Evolutionary conservation across 2,113 vertebrate species (phyloP).

Genomic region (Muntiacus reevesi): DNA sequence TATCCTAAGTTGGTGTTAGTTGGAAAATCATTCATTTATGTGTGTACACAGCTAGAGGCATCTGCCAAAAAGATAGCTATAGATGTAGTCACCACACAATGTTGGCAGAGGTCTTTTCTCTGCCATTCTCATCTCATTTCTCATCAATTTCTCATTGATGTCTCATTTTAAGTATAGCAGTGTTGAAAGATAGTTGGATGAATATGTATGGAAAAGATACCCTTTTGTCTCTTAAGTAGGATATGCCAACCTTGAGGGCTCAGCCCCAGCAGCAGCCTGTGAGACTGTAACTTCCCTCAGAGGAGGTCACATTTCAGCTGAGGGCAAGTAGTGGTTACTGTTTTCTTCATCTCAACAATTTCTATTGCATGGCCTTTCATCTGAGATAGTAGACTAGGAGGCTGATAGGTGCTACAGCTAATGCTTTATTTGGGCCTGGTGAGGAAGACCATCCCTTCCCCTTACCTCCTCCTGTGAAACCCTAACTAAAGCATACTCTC

Average conservation of each 20-base stretch:
- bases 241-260: neutral
- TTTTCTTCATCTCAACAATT: slow-evolving; percentile 10
- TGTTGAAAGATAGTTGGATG: neutral
- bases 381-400: neutral
- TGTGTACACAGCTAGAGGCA: neutral
- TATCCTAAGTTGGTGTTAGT: neutral
- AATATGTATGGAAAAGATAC: neutral
- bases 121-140: too few relatives aligned
- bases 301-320: neutral
- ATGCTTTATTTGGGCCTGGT: neutral
- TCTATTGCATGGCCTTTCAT: slow-evolving; percentile 23
- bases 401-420: neutral
- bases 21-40: neutral
- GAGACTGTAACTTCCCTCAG: neutral
- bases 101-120: neutral
- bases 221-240: neutral
- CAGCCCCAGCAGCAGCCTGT: neutral
- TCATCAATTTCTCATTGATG: neutral
- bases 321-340: neutral
- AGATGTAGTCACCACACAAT: neutral
- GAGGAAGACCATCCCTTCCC: neutral
- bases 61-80: neutral
- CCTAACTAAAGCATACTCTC: neutral
- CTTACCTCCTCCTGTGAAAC: neutral
- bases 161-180: neutral